Evolutionary conservation across 1,140 invertebrate species (phyloP), one percentile per base, ranked within the genome.

Genomic region (Neodiprion lecontei): DNA sequence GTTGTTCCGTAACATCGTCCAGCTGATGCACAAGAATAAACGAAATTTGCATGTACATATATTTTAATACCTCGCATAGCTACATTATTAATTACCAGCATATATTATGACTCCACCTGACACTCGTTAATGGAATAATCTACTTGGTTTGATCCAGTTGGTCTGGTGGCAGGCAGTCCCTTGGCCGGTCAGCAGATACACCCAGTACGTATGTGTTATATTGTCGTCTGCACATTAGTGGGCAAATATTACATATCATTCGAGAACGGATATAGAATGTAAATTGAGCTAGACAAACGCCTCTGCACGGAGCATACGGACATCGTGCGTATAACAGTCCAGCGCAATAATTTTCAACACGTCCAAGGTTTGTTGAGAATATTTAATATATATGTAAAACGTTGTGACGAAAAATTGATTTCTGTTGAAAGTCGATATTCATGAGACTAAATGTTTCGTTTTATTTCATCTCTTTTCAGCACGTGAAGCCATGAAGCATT

Each of bases 91-190:
- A 61, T 61, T 61, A 61, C 4, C 53, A 61, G 11, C 11, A 12
- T 17, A 17, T 9, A 61, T 14, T 17, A 12, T 9, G 11, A 9
- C n/a, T 61, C n/a, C 53, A 4, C 11, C 11, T 14, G 53, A 61
- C n/a, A 61, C 11, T 61, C 53, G n/a, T 61, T 61, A 61, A 61
- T 61, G 11, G n/a, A 61, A 61, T 61, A 61, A 61, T 61, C 53
- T 61, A 17, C 53, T 61, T 61, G 11, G 11, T 17, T 17, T 61
- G 7, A 61, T 61, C 53, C 53, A 61, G 53, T 14, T 61, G 53
- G 11, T 61, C 53, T 61, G 53, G 53, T 9, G 9, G n/a, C 50
- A n/a, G 10, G 50, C 11, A 61, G 11, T 61, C n/a, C n/a, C n/a
- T 17, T 17, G 8, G 53, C 53, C 53, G 8, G 2, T 61, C 53